phyloP scores from a whole-genome alignment of 2,113 vertebrate genomes.

The Hemiprocne comata region DNA sequence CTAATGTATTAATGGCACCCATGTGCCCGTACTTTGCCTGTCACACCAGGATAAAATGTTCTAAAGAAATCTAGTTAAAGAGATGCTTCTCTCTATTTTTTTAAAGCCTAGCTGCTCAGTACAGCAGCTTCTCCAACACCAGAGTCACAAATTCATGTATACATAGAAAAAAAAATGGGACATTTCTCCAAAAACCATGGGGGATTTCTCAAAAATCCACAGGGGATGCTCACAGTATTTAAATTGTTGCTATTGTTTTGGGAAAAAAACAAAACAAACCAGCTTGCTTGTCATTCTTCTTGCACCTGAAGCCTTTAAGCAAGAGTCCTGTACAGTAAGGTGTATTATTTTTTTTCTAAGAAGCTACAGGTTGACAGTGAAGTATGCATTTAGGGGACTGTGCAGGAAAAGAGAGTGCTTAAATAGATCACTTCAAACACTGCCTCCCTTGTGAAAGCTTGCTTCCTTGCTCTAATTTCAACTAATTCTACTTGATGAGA shows the following conservation, averaged over 20 bases:
- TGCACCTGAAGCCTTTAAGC: background rate
- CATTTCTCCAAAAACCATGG: background rate
- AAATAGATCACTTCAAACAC: background rate
- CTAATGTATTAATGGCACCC: background rate
- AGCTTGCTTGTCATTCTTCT: background rate
- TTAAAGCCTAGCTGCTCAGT: background rate
- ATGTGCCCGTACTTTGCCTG: background rate
- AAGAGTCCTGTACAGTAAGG: background rate
- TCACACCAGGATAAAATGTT: background rate
- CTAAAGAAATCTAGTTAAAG: background rate
- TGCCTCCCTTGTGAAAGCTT: background rate
- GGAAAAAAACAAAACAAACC: background rate
- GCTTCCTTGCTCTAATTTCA: background rate
- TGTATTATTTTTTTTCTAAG: background rate
- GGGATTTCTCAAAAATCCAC: background rate
- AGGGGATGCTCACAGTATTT: fast-evolving
- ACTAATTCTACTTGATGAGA: background rate
- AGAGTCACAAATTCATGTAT: background rate
- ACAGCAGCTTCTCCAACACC: fast-evolving
- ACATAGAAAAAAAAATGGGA: background rate
- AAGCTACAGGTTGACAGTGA: background rate
- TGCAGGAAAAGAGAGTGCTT: background rate
- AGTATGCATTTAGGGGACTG: background rate
- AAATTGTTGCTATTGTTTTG: background rate
- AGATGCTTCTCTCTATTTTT: background rate